phyloP scores from a whole-genome alignment of 2,113 vertebrate species.

The Holacanthus passer region DNA sequence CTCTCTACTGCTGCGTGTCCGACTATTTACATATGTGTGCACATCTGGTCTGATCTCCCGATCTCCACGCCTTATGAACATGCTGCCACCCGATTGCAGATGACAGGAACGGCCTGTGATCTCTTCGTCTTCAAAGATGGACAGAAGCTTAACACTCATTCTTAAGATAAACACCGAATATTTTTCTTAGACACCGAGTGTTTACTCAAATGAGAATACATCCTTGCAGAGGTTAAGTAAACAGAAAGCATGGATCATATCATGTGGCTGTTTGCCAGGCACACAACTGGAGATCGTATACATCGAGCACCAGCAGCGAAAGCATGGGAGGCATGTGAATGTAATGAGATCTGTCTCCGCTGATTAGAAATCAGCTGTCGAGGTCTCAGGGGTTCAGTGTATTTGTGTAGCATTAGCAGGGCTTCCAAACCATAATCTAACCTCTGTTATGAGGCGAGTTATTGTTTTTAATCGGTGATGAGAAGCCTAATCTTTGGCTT shows the following conservation, averaged over 20 bases:
- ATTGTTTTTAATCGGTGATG: conserved; percentile 46
- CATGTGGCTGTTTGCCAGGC: conserved; percentile 42
- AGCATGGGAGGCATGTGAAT: conserved; percentile 39
- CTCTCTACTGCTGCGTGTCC: background rate
- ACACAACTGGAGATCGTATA: conserved; percentile 34
- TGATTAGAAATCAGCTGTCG: conserved; percentile 52
- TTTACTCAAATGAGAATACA: conserved; percentile 10
- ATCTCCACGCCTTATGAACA: conserved; percentile 5
- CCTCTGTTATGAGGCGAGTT: conserved; percentile 58
- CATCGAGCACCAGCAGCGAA: conserved; percentile 28
- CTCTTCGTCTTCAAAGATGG: conserved; percentile 18
- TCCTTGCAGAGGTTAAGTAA: conserved; percentile 36
- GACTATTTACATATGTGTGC: conserved; percentile 14
- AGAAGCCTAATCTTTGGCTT: conserved; percentile 49
- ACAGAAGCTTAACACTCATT: background rate
- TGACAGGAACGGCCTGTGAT: background rate
- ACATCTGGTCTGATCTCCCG: conserved; percentile 15
- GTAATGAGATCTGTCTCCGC: conserved; percentile 42
- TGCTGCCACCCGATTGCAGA: background rate
- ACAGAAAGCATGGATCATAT: conserved; percentile 17
- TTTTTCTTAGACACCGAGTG: background rate
- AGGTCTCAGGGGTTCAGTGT: conserved; percentile 27
- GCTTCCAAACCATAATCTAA: conserved; percentile 52
- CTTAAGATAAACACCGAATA: background rate
- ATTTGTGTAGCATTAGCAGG: conserved; percentile 52